These are phyloP conservation scores for Sylvilagus bachmani DNA, from an alignment of 2,113 vertebrate genomes.

Conservation along the genomic window DNA sequence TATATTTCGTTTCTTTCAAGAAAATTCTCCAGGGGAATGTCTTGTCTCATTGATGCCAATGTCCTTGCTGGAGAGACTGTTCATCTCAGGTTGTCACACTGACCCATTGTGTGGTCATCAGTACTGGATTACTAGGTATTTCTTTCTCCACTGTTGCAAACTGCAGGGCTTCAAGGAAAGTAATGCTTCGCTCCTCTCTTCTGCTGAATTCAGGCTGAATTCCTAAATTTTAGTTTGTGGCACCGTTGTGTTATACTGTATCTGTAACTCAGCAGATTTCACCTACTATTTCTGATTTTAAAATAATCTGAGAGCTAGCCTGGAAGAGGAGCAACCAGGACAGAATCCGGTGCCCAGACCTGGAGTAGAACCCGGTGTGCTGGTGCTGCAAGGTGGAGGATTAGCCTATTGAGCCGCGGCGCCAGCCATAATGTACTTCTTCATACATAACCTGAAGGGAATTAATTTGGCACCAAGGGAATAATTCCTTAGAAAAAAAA, in stretches of 20 bases:
- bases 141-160: background rate
- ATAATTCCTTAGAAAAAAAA: slow-evolving; percentile 57
- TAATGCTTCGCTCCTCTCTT: background rate
- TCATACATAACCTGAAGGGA: background rate
- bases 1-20: slow-evolving; percentile 64
- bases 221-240: background rate
- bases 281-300: slow-evolving; percentile 20
- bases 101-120: background rate
- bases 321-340: too few relatives aligned
- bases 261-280: background rate
- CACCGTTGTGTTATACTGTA: background rate
- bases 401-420: too few relatives aligned
- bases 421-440: too few relatives aligned
- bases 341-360: too few relatives aligned
- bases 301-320: background rate
- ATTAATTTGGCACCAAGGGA: slow-evolving; percentile 42
- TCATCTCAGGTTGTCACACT: background rate
- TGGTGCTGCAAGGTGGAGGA: too few relatives aligned
- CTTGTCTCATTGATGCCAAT: background rate
- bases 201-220: background rate
- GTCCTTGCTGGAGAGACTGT: background rate
- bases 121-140: background rate
- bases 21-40: slow-evolving; percentile 44
- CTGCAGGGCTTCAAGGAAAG: background rate
- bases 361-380: too few relatives aligned